Evolutionary conservation across 1,140 invertebrate species (phyloP), one percentile per base, ranked within the genome.

Genomic region (Glomeris maerens): DNA sequence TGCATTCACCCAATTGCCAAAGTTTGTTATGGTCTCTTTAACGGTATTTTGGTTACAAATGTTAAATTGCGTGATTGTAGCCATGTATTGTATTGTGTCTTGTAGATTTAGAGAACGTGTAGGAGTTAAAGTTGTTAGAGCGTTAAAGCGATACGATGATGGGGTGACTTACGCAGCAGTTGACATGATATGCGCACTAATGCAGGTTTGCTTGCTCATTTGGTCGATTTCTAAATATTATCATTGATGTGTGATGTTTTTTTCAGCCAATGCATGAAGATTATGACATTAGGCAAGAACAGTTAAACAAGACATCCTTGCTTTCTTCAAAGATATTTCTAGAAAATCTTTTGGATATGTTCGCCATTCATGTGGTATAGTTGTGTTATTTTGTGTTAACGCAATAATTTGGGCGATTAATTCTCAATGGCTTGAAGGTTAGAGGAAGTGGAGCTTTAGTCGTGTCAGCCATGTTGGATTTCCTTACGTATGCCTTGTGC

Each of bases 401-500:
- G 40, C 25, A 42, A 29, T 17, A 29, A 42, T 26, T 52, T 44
- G 25, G 40, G 20, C 20, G 5, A 42, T 4, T 27, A 48, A 21
- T 25, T 29, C n/a, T 28, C 45, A 27, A 51, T 55, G 47, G 56
- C 57, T 71, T 68, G 29, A 61, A 89, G 85, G 76, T 78, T 58
- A 79, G 80, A 61, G 81, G 71, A 29, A 77, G 75, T 25, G 79
- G 79, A 23, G 77, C 77, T 31, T 60, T 80, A 14, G 73, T 81
- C 20, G 77, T 81, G 39, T 69, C 76, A 21, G 86, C 91, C 28
- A 95, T 99, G 89, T 74, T 99, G 60, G 96, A 99, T 70, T 94
- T 99, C 64, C 71, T 99, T 53, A 98, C 94, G n/a, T 99, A 95
- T 73, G 84, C 92, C 3, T 72, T 99, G 7, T 98, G 95, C 72